A percentile compares a stretch with the other conserved stretches of the same genome.
These are phyloP conservation scores for Girardinichthys multiradiatus DNA, from an alignment of 2,113 vertebrate species.

Conservation along the genomic window DNA sequence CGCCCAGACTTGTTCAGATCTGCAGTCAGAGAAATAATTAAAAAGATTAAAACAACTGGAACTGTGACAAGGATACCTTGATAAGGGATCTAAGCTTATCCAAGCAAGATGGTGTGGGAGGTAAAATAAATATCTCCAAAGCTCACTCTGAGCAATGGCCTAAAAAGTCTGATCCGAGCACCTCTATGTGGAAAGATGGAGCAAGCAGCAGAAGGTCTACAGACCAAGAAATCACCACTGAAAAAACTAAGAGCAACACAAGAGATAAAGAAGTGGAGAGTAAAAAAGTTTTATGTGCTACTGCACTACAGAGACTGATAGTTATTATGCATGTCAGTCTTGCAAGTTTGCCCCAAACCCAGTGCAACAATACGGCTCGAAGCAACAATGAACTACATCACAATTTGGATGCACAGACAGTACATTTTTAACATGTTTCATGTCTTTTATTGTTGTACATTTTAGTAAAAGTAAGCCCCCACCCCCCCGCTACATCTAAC, in stretches of 20 bases:
- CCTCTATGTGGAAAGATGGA: too few relatives aligned
- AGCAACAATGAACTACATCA: background rate
- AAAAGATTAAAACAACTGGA: background rate
- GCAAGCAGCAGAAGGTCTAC: too few relatives aligned
- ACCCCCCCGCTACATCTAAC: slow-evolving; percentile 25
- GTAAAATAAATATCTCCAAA: background rate
- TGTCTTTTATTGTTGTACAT: background rate
- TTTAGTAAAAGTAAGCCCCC: background rate
- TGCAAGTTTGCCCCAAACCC: background rate
- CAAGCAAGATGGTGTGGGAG: background rate
- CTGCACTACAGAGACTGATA: background rate
- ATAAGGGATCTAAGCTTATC: background rate
- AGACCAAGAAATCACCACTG: too few relatives aligned
- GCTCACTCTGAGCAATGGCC: too few relatives aligned
- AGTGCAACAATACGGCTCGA: background rate
- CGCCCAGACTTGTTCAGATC: background rate
- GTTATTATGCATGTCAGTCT: background rate
- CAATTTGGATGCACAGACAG: slow-evolving; percentile 13
- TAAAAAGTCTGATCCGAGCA: background rate
- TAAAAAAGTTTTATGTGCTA: background rate
- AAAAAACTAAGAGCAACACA: background rate
- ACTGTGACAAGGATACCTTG: background rate
- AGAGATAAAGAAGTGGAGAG: background rate
- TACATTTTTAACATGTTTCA: slow-evolving; percentile 2
- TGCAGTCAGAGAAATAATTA: background rate